These are phyloP conservation scores for Fratercula arctica DNA, from an alignment of 2,797 vertebrate species.

Conservation along the genomic window DNA sequence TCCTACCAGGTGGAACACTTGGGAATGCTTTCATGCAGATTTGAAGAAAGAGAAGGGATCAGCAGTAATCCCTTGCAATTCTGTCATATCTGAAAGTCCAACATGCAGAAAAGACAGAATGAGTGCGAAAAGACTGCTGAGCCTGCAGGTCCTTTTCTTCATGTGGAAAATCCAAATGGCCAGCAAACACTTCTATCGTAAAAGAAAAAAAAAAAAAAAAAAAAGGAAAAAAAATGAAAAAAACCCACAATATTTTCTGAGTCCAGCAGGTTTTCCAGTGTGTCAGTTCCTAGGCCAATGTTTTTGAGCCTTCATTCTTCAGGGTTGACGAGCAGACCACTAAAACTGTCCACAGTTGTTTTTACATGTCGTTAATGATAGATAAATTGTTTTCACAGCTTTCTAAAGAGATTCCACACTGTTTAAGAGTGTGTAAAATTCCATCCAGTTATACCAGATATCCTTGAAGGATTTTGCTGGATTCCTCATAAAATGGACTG, in stretches of 20 bases:
- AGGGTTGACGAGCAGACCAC: neutral
- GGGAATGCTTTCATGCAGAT: neutral
- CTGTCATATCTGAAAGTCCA: neutral
- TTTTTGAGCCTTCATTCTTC: neutral
- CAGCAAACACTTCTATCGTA: neutral
- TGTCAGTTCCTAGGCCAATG: neutral
- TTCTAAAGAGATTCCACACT: neutral
- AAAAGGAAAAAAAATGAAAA: no score
- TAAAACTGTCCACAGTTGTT: neutral
- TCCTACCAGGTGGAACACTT: neutral
- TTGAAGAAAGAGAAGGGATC: neutral
- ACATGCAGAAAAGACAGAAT: neutral
- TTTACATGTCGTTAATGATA: neutral
- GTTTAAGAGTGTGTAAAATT: conserved; percentile 20
- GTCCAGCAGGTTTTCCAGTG: neutral
- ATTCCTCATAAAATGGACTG: neutral
- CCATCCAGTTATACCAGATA: neutral
- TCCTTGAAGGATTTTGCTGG: neutral
- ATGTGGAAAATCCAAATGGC: neutral
- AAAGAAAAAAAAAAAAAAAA: neutral
- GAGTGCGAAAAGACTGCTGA: neutral
- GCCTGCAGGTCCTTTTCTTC: neutral
- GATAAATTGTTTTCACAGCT: neutral
- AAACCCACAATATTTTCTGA: neutral
- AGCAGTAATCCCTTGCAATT: neutral